Evolutionary conservation across 2,797 vertebrate species (phyloP), one percentile per base, ranked within the genome.

Genomic region (Rhadinocentrus ornatus): DNA sequence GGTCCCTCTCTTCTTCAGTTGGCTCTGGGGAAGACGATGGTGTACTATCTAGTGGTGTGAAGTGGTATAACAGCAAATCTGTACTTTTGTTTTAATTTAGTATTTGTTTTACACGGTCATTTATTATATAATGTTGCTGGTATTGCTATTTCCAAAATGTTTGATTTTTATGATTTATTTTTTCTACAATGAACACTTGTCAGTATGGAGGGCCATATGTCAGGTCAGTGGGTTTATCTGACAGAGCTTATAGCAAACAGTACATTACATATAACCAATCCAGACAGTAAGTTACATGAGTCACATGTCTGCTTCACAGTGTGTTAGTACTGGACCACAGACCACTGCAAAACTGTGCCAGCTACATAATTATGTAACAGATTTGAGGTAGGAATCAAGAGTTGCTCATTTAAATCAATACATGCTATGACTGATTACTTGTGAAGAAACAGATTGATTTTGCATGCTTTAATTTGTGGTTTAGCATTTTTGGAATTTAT

Each of bases 331-430:
- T 34, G 9, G 32, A 34, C 32, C 7, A 34, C 34, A 18, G 34
- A 20, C 20, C 29, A 26, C 48, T 53, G 35, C 26, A 12, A 31
- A 22, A 5, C 34, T n/a, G 8, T 44, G 7, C 13, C 20, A 62
- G 34, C 44, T 16, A 1, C 31, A 68, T 41, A 68, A 56, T 57
- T 39, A 58, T 15, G 8, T 16, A 64, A 52, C 13, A 66, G 34
- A 71, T 16, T 27, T 27, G 27, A 44, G 54, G 50, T 48, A 55
- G 24, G 44, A 41, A 37, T 57, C 24, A 11, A 7, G 13, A 56
- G 39, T 74, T 65, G 50, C 55, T 34, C 31, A 74, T 66, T 22
- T 61, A 16, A 48, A 6, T 61, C 39, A 55, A 35, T 60, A 10
- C 41, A 39, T 32, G 29, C 62, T 34, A 34, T 10, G 32, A 34